A percentile compares a stretch with the other conserved stretches of the same genome.
Evolutionary conservation across 2,113 vertebrate species (phyloP).

Genomic region (Dendropsophus ebraccatus): DNA sequence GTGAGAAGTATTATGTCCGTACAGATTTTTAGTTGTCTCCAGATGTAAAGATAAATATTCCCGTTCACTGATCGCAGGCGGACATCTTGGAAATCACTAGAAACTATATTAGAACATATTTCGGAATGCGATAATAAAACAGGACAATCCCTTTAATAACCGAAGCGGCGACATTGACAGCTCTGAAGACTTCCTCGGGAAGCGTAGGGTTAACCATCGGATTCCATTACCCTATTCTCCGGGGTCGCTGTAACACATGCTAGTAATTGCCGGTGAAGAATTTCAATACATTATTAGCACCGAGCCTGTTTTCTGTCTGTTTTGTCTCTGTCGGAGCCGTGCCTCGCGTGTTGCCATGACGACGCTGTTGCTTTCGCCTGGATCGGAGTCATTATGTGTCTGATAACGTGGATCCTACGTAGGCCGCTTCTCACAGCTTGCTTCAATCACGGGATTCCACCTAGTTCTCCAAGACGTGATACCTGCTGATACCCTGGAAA

Average conservation of each 20-base stretch:
- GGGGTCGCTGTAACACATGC: constrained; percentile 7
- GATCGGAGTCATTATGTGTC: constrained; percentile 6
- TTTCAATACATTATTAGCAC: constrained; percentile 13
- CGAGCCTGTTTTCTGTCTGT: constrained; percentile 12
- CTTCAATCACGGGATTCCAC: constrained; percentile 46
- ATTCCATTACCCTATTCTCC: neutral
- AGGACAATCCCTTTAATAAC: neutral
- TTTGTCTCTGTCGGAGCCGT: neutral
- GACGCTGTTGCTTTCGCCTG: constrained; percentile 32
- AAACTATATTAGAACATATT: no score
- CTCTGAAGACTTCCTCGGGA: neutral
- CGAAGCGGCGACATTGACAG: neutral
- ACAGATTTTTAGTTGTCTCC: neutral
- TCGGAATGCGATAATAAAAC: no score
- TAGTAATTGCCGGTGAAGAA: constrained; percentile 5
- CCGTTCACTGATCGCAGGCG: neutral
- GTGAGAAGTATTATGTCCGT: neutral
- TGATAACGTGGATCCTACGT: constrained; percentile 16
- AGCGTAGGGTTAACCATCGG: neutral
- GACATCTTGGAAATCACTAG: neutral
- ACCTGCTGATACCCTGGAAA: neutral
- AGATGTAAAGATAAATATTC: neutral
- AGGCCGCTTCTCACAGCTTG: neutral
- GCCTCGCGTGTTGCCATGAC: constrained; percentile 18
- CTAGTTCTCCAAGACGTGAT: neutral